Evolutionary conservation across 2,888 invertebrate species (phyloP).

Genomic region (Morpho achilles): DNA sequence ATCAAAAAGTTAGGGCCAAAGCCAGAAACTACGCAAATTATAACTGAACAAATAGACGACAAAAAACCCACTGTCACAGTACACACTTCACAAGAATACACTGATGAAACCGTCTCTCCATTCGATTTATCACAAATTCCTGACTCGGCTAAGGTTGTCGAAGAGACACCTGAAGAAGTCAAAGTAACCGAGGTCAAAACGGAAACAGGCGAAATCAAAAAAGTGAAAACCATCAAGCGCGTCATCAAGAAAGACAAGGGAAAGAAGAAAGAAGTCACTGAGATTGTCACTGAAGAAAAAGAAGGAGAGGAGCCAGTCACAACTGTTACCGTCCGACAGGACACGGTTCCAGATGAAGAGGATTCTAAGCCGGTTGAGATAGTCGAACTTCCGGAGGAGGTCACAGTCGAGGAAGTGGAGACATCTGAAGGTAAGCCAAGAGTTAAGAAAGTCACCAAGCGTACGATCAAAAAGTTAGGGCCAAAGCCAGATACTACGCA

Average conservation of each 20-base stretch:
- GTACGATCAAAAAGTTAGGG: too few relatives aligned
- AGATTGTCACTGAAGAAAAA: constrained; percentile 30
- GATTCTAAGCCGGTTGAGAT: too few relatives aligned
- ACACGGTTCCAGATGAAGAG: too few relatives aligned
- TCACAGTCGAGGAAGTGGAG: too few relatives aligned
- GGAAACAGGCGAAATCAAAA: constrained; percentile 9
- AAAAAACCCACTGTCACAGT: constrained; percentile 41
- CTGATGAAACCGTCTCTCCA: constrained; percentile 30
- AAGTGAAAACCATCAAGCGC: constrained; percentile 37
- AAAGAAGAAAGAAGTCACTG: constrained; percentile 26
- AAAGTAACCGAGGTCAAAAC: too few relatives aligned
- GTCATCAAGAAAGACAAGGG: too few relatives aligned
- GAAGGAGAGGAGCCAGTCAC: too few relatives aligned
- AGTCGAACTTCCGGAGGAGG: too few relatives aligned
- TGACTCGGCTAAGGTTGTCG: constrained; percentile 28
- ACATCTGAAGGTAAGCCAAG: too few relatives aligned
- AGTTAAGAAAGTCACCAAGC: too few relatives aligned
- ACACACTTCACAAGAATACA: constrained; percentile 29
- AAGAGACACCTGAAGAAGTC: constrained; percentile 28
- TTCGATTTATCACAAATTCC: constrained; percentile 23
- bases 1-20: constrained; percentile 24
- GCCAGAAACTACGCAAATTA: constrained; percentile 4
- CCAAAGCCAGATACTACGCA: too few relatives aligned
- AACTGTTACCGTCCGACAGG: too few relatives aligned
- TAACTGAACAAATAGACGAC: constrained; percentile 42